These are phyloP conservation scores for Thamnophis sirtalis DNA, from an alignment of 2,113 vertebrate genomes.

Conservation along the genomic window DNA sequence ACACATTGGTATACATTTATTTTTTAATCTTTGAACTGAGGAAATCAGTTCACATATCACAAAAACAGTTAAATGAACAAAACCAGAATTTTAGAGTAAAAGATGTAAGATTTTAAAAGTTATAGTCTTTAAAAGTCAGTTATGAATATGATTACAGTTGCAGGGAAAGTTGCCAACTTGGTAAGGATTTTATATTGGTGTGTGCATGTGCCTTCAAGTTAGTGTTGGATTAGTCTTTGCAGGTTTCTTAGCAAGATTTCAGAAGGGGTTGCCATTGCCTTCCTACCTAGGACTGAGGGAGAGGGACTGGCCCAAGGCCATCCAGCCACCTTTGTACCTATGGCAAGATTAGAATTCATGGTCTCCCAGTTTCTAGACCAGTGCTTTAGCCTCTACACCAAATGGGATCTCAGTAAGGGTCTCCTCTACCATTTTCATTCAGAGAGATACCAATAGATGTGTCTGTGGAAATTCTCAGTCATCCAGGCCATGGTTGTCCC, in stretches of 20 bases:
- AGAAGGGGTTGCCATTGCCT: background rate
- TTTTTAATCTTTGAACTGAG: background rate
- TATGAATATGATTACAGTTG: background rate
- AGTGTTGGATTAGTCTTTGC: background rate
- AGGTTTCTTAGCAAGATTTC: background rate
- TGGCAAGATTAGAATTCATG: background rate
- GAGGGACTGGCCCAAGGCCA: background rate
- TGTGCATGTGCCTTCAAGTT: background rate
- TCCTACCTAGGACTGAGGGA: background rate
- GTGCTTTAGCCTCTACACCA: background rate
- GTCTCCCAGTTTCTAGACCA: background rate
- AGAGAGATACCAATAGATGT: background rate
- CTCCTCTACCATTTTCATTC: background rate
- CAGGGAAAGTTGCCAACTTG: background rate
- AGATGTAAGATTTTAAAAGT: background rate
- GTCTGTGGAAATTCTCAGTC: background rate
- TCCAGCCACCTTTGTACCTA: background rate
- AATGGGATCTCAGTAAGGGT: background rate
- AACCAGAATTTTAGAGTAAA: background rate
- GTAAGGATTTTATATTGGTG: background rate
- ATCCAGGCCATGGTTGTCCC: no score
- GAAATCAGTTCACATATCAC: background rate
- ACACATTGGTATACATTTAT: background rate
- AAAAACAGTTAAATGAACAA: background rate
- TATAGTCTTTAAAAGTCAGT: background rate